Evolutionary conservation across 2,113 vertebrate species (phyloP).

Genomic region (Pseudorhombus dupliciocellatus): DNA sequence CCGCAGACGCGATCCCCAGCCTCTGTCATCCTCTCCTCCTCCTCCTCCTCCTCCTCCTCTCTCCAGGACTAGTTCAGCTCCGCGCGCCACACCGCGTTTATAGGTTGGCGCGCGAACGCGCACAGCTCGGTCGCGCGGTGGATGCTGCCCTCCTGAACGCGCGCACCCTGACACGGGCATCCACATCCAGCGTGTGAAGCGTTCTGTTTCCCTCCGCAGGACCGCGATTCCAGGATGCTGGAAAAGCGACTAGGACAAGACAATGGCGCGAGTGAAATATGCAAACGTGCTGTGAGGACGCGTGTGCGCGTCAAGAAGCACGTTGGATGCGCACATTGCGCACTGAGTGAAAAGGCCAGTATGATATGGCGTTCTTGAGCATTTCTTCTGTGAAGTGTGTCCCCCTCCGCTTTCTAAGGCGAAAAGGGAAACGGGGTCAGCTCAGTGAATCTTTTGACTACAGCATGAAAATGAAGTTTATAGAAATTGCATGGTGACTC

Average conservation of each 20-base stretch:
- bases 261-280: slow-evolving; percentile 27
- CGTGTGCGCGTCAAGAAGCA: not conserved
- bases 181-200: slow-evolving; percentile 41
- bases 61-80: slow-evolving; percentile 38
- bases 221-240: no score
- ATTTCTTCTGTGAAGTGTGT: not conserved
- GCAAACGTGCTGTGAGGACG: not conserved
- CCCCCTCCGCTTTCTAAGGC: not conserved
- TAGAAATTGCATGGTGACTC: not conserved
- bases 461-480: not conserved
- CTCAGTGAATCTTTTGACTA: not conserved
- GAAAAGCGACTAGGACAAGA: not conserved
- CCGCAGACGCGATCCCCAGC: slow-evolving; percentile 16
- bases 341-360: not conserved
- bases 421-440: not conserved
- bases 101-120: slow-evolving; percentile 68
- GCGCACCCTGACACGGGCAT: slow-evolving; percentile 16
- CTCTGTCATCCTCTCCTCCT: slow-evolving; percentile 18
- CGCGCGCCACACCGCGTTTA: slow-evolving; percentile 72
- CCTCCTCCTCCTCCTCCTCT: slow-evolving; percentile 26
- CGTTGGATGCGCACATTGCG: no score
- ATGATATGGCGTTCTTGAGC: not conserved
- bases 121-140: slow-evolving; percentile 37
- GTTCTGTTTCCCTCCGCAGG: slow-evolving; percentile 10
- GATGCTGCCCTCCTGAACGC: slow-evolving; percentile 9